Evolutionary conservation across 2,113 vertebrate species (phyloP), one percentile per base, ranked within the genome.

Genomic region (Clupea harengus): DNA sequence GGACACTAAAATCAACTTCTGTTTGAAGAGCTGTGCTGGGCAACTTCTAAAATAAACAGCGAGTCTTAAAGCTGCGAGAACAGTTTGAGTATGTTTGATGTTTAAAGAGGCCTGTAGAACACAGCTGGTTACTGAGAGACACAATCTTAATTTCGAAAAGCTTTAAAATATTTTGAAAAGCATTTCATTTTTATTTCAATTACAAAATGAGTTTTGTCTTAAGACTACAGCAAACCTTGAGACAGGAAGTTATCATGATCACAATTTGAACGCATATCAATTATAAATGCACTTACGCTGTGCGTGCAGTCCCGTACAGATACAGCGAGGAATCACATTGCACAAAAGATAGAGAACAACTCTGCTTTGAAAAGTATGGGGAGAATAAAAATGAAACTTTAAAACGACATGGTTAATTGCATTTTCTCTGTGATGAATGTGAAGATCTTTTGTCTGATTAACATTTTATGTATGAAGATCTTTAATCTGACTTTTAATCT

Each of bases 11-110:
- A 91, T 89, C 67, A 78, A 80, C 84, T 60, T 84, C 84, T 94
- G 93, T 94, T 94, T 94, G 90, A 83, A 92, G 91, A 94, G 92
- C 91, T 94, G 93, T n/a, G 9, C 81, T 85, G 72, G 67, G 87
- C 84, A 83, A 75, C 88, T 82, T 87, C 87, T 91, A 92, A 87
- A 95, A 93, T 93, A 93, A 94, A 94, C 90, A 92, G 92, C 90
- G 85, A 67, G 52, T 86, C 81, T 86, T 45, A 18, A 49, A 90
- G 87, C 92, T 91, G 13, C 72, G 13, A 78, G 0, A 39, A 39
- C 11, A 60, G 20, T 60, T 60, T 28, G 1, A 67, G 8, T 67
- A 25, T 3, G 22, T n/a, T 5, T 78, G 9, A 17, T 78, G 28
- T 39, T 20, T 6, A 22, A 6, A 60, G 4, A 67, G 64, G n/a